A percentile compares a stretch with the other conserved stretches of the same genome.
Conservation (phyloP, 2,888 invertebrate genomes). For the Lymantria monacha region DNA sequence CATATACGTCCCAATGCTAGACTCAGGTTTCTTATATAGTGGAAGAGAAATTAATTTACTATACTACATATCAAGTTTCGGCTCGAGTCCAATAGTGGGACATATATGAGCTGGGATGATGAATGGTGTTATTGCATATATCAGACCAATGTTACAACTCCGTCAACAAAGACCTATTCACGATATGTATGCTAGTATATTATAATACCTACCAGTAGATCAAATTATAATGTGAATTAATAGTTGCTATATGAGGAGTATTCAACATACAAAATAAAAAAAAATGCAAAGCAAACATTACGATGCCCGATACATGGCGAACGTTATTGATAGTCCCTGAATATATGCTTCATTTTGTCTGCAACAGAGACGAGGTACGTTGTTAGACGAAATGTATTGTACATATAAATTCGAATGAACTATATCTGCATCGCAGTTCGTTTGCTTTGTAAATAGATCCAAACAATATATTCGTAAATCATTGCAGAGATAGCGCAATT, state of each 20-base stretch:
- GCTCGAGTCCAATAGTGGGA: too few species aligned
- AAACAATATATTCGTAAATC: slow-evolving; percentile 18
- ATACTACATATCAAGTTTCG: too few species aligned
- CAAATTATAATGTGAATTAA: too few species aligned
- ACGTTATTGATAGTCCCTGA: slow-evolving; percentile 50
- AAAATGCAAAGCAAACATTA: slow-evolving; percentile 41
- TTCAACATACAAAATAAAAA: slow-evolving; percentile 36
- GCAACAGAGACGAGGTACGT: slow-evolving; percentile 46
- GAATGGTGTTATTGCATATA: too few species aligned
- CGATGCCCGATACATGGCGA: slow-evolving; percentile 42
- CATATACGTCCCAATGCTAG: too few species aligned
- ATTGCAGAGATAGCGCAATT: slow-evolving; percentile 8
- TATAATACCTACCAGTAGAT: too few species aligned
- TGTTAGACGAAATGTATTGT: slow-evolving; percentile 50
- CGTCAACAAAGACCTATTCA: too few species aligned
- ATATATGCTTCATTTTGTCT: slow-evolving; percentile 55
- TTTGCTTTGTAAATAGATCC: slow-evolving; percentile 42
- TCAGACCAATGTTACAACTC: too few species aligned
- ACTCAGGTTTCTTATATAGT: too few species aligned
- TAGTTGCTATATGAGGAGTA: slow-evolving; percentile 12
- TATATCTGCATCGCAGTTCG: slow-evolving; percentile 34
- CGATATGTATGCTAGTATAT: too few species aligned
- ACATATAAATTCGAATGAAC: slow-evolving; percentile 44
- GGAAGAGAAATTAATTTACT: too few species aligned
- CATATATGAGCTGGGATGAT: too few species aligned